A percentile compares a stretch with the other conserved stretches of the same genome.
phyloP scores from a whole-genome alignment of 2,113 vertebrate genomes.

The Junco hyemalis region DNA sequence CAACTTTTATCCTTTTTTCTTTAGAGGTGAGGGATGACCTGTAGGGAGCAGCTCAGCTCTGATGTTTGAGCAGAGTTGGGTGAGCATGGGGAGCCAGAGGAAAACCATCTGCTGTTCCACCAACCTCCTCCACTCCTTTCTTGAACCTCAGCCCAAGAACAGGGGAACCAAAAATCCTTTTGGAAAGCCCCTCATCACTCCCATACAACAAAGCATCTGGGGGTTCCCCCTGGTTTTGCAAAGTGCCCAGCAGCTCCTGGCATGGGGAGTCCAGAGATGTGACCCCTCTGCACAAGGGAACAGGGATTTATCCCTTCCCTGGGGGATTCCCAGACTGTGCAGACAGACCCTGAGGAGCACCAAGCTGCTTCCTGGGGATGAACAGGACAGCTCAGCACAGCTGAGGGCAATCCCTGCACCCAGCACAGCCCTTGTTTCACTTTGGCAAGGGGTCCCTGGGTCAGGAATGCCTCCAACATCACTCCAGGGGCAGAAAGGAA shows the following conservation, averaged over 20 bases:
- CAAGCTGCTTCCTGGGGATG: background rate
- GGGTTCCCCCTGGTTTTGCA: background rate
- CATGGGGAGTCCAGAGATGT: accelerated
- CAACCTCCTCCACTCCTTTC: background rate
- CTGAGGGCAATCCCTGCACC: accelerated
- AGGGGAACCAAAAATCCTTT: background rate
- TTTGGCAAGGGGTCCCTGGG: background rate
- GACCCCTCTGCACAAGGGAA: background rate
- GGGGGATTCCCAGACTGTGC: accelerated
- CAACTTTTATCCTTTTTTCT: background rate
- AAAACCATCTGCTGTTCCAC: accelerated
- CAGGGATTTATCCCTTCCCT: accelerated
- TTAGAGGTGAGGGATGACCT: background rate
- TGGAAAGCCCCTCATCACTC: background rate
- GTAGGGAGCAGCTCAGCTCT: background rate
- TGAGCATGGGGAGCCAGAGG: background rate
- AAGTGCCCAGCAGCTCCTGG: background rate
- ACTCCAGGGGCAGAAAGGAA: background rate
- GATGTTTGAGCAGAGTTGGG: background rate
- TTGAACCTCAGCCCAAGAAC: background rate
- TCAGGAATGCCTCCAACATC: accelerated
- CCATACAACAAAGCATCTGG: background rate
- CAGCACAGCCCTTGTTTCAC: background rate
- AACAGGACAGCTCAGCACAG: background rate
- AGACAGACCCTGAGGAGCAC: background rate